phyloP scores from a whole-genome alignment of 1,140 invertebrate species.

The Pantala flavescens region DNA sequence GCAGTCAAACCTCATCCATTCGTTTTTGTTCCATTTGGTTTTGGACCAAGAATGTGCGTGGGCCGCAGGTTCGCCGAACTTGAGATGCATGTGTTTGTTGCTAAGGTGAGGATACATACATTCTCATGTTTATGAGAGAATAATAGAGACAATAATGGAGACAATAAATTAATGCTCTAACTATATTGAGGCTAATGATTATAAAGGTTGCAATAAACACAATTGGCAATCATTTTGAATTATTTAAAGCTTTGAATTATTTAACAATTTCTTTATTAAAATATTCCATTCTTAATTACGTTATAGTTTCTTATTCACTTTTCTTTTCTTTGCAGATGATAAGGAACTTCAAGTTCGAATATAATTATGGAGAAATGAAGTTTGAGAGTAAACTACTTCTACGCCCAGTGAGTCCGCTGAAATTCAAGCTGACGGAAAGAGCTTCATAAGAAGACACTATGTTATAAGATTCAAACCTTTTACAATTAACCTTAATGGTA shows the following conservation, averaged over 20 bases:
- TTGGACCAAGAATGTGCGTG: slow-evolving; percentile 69
- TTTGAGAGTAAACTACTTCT: slow-evolving; percentile 32
- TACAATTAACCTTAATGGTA: no score
- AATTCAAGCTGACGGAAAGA: slow-evolving; percentile 31
- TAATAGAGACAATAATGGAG: no score
- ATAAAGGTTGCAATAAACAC: no score
- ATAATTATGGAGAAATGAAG: slow-evolving; percentile 39
- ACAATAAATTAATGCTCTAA: no score
- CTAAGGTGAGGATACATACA: slow-evolving; percentile 41
- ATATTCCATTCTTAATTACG: no score
- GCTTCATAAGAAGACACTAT: not conserved
- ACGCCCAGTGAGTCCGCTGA: slow-evolving; percentile 31
- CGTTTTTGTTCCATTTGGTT: slow-evolving; percentile 70
- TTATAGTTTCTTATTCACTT: slow-evolving; percentile 15
- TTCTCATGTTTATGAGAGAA: no score
- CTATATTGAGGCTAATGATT: no score
- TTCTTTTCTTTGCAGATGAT: slow-evolving; percentile 47
- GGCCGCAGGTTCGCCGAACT: slow-evolving; percentile 70
- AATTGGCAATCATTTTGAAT: no score
- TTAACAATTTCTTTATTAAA: not conserved
- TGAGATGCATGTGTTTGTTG: slow-evolving; percentile 61
- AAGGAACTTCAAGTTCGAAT: slow-evolving; percentile 52
- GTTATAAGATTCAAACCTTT: no score
- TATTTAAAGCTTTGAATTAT: slow-evolving; percentile 14
- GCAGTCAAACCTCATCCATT: slow-evolving; percentile 48